Base-by-base conservation (phyloP, 1,140 invertebrate genomes). In the Zophobas morio region DNA sequence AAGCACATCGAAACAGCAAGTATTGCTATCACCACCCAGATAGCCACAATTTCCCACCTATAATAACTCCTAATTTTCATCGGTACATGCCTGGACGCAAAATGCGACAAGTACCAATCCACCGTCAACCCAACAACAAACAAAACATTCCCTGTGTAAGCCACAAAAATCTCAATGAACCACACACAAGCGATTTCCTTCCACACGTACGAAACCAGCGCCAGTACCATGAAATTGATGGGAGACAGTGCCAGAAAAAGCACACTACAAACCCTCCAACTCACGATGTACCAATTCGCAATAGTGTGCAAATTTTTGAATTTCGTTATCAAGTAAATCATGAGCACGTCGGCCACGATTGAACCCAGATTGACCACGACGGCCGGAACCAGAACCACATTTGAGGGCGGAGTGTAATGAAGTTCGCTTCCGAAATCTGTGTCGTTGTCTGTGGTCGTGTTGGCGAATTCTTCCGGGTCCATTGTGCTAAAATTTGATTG, bases 31-130 rank as follows among this genome's bases (percentile, higher is more conserved):
- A 66, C 1, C 4, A 57, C 1, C 54, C 54, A 57, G 1, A 57
- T 4, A 2, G 8, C 33, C 32, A 35, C 3, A 1, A 57, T 33
- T 34, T 40, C 39, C 6, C 6, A 6, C 42, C 34, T 36, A 42
- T 63, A 39, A 8, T 39, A 42, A n/a, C 39, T 32, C 42, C 60
- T 34, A 8, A 66, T 42, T 66, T 66, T 66, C 39, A 66, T 1
- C 2, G 39, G 20, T 20, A 66, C 20, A 32, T 37, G 32, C n/a
- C 35, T 20, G 37, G 60, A 39, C 37, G 3, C n/a, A 66, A 32
- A 66, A 42, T 66, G 40, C 33, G n/a, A 66, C 37, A 42, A 20
- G 60, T 42, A 40, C 60, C 60, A 66, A 36, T 66, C 60, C n/a
- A 66, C 20, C 40, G 39, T 66, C 33, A 66, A 66, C 3, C 37